Base-by-base conservation (phyloP, 2,113 vertebrate species). In the Paraplagusia blochii region DNA sequence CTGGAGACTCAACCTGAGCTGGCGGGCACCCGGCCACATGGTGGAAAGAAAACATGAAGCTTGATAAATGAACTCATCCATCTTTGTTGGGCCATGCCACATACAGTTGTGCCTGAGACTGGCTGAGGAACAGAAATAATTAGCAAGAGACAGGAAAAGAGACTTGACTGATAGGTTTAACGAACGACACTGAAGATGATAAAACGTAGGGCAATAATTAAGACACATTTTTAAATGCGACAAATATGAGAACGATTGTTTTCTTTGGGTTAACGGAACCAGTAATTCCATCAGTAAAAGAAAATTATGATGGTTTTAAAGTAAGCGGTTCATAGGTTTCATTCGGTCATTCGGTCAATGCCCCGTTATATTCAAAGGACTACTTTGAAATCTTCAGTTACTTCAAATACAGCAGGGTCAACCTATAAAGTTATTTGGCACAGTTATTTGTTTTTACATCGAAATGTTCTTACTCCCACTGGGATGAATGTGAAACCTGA, bases 21-120 rank as follows among this genome's bases (percentile, higher is more conserved):
- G 70, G 48, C 59, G 81, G 83, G 79, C 80, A 44, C 74, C 58
- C 63, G 76, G 85, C 88, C 82, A 86, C 72, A 65, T 64, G 38
- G 63, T 58, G 69, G 79, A 86, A 85, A 85, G 81, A 85, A 88
- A 78, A 88, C 87, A 82, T 17, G 58, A 77, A 67, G 68, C 64
- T 70, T 79, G 68, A 85, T 86, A 84, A 88, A 88, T 87, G 71
- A 86, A 87, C 76, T 82, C 87, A 85, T 90, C 84, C 76, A 79
- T 90, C 90, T 88, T 81, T 58, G 72, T 86, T 75, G 80, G 55
- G 54, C 60, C 64, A 65, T 77, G 77, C 58, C 73, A 66, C 78
- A 66, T 74, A 50, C 19, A 61, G 77, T 86, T 87, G 16, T 77
- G 63, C 80, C 74, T 64, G 44, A 54, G 39, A 72, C 54, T 51